Base-by-base conservation (phyloP, 2,888 invertebrate species). In the Chesias legatella region DNA sequence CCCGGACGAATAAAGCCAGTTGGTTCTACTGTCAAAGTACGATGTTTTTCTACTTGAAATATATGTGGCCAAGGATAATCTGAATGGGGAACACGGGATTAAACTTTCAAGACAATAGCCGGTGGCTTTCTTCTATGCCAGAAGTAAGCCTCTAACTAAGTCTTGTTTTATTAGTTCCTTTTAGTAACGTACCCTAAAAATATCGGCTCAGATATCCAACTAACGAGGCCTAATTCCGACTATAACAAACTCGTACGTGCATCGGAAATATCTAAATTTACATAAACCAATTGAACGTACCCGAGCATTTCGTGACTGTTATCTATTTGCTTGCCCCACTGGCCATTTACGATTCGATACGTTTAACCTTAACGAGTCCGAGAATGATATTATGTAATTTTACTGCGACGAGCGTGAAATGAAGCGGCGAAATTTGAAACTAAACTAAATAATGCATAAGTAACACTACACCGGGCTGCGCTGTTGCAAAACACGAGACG, bases 271-370 rank as follows among this genome's bases (percentile, higher is more conserved):
- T 35, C 28, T 48, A 1, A 30, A 49, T 45, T 45, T 21, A 37
- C 45, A 43, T 44, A 42, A 48, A 48, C 39, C 27, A 40, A 30
- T 25, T 33, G 31, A 35, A 37, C 35, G 27, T 29, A 36, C 26
- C 30, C 21, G 38, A 42, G 21, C 35, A 35, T 33, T 44, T 29
- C 46, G 31, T 43, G 43, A 46, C 43, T 29, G 40, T 43, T 46
- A 53, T 47, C 48, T 49, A 51, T 51, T 45, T 49, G 47, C 33
- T 48, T 51, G 48, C 41, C 43, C 23, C 40, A 39, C 33, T 45
- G 49, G 45, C 47, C 43, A 55, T 53, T 56, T 55, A 42, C 43
- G 41, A 57, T 60, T 61, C 53, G 55, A 54, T 47, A 36, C 56
- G 52, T 50, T 47, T 43, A 50, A 54, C 43, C 38, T 49, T 34